These are phyloP conservation scores for Bufo bufo DNA, from an alignment of 2,113 vertebrate species.

Conservation along the genomic window DNA sequence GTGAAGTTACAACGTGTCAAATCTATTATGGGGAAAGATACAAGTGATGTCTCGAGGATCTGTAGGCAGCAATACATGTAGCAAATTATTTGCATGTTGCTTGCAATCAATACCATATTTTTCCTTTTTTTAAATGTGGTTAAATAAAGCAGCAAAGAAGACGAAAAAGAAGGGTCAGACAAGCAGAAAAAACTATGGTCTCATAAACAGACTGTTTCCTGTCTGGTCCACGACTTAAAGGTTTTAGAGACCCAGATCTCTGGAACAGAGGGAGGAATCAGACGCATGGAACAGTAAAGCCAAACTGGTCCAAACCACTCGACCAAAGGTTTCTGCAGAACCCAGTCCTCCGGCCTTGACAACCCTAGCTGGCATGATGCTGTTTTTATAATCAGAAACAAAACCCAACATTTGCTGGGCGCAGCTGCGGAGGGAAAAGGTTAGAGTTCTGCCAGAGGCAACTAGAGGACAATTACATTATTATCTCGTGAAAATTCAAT, in stretches of 20 bases:
- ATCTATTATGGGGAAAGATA: slow-evolving; percentile 17
- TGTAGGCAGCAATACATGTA: slow-evolving; percentile 6
- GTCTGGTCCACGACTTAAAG: neutral
- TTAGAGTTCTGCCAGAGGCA: neutral
- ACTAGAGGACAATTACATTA: neutral
- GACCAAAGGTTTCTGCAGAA: neutral
- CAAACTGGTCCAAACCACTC: neutral
- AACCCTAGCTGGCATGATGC: neutral
- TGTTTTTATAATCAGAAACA: neutral
- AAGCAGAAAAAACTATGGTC: neutral
- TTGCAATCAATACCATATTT: slow-evolving; percentile 43
- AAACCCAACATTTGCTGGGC: neutral
- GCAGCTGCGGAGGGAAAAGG: neutral
- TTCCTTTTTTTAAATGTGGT: slow-evolving; percentile 16
- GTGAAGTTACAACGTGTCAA: slow-evolving; percentile 48
- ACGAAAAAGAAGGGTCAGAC: slow-evolving; percentile 17
- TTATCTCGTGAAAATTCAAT: neutral
- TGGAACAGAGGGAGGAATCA: neutral
- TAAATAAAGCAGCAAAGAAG: neutral
- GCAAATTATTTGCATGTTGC: slow-evolving; percentile 6
- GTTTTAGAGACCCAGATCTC: neutral
- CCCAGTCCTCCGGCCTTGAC: neutral
- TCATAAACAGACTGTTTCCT: neutral
- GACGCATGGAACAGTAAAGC: neutral
- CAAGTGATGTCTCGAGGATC: neutral